Evolutionary conservation across 2,113 vertebrate species (phyloP), one percentile per base, ranked within the genome.

Genomic region (Gila orcuttii): DNA sequence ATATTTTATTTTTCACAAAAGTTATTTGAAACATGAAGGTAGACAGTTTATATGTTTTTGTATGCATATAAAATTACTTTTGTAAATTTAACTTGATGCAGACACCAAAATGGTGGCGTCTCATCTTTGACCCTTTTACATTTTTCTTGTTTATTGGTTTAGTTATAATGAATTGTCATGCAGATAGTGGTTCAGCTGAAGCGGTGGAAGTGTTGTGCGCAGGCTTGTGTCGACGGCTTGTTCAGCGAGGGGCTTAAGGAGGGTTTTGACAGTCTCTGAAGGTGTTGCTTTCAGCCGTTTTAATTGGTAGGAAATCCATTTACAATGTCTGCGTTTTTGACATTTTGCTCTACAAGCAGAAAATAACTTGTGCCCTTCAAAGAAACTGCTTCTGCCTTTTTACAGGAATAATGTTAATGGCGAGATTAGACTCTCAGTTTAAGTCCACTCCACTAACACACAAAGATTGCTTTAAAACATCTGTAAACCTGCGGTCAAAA

Each of bases 231-330:
- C 64, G 80, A 33, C 62, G 52, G 68, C 33, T 7, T 36, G 21
- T 23, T 19, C 45, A 2, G 66, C 31, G 50, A 57, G 21, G 21
- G 81, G 25, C 3, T 31, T 47, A 47, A 59, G 76, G 28, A 57
- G 19, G 59, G 59, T 79, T 83, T 57, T 83, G 81, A 83, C 81
- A 83, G 66, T 55, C 33, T 64, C 23, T 73, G 52, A 59, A 83
- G 82, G 68, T 47, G 52, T 74, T 57, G 82, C 82, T 60, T 75
- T 74, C 55, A 75, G 52, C 55, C 17, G 59, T 60, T 84, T 84
- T 84, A 84, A 84, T 84, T 84, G 69, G 82, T 84, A 60, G 82
- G 52, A 59, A 59, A 80, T 64, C 57, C 78, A 62, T 80, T 80
- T 80, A 45, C 78, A 80, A 80, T 28, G 23, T 33, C 55, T 36